Percentiles rank a stretch among this genome's conserved stretches.
Evolutionary conservation across 1,140 invertebrate species (phyloP).

Genomic region (Hypsibius dujardini): DNA sequence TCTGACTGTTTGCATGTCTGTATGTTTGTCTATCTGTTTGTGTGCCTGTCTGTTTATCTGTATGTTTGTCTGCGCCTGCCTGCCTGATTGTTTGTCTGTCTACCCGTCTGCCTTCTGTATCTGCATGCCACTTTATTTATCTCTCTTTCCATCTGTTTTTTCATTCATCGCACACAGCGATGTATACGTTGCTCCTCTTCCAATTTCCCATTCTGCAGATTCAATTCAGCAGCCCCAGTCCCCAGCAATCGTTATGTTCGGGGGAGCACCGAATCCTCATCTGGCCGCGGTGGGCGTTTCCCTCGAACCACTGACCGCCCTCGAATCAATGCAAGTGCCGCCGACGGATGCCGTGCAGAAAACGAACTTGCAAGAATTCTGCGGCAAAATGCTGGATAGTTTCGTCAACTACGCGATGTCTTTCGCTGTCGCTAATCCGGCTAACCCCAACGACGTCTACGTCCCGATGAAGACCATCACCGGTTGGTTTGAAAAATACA

Average conservation of each 20-base stretch:
- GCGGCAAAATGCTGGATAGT: slow-evolving; percentile 77
- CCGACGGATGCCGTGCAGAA: neutral
- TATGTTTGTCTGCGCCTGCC: no score
- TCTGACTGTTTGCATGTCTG: no score
- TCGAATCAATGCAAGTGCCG: slow-evolving; percentile 28
- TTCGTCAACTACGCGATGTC: slow-evolving; percentile 80
- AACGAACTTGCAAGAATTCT: slow-evolving; percentile 42
- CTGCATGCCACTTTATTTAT: no score
- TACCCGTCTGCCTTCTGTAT: no score
- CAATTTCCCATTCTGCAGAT: slow-evolving; percentile 11
- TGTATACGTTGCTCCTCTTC: no score
- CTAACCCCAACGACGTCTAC: slow-evolving; percentile 52
- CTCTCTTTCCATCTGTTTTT: no score
- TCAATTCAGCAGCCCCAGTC: neutral
- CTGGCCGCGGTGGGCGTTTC: slow-evolving; percentile 87
- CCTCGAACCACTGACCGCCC: slow-evolving; percentile 52
- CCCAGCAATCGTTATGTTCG: neutral
- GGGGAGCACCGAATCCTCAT: slow-evolving; percentile 47
- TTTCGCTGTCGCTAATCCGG: slow-evolving; percentile 50
- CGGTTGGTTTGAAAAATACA: slow-evolving; percentile 82
- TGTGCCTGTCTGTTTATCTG: no score
- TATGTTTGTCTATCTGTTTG: no score
- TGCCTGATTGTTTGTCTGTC: no score
- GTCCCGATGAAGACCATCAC: slow-evolving; percentile 68
- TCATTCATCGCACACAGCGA: no score